Percentiles rank a stretch among this genome's conserved stretches.
phyloP scores from a whole-genome alignment of 2,797 vertebrate species.

The Aphelocoma californica region DNA sequence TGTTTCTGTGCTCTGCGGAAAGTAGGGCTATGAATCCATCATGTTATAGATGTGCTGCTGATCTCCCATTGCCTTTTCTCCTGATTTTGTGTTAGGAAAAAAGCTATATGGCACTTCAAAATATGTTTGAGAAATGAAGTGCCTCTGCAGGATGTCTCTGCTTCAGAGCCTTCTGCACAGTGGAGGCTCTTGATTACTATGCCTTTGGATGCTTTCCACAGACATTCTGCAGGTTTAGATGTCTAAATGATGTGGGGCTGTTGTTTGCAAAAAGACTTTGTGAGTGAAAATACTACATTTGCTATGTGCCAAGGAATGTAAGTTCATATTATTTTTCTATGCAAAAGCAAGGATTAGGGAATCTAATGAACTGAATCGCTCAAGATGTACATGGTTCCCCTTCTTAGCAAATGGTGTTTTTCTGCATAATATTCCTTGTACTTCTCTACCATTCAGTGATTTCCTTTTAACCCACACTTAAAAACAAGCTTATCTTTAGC shows the following conservation, averaged over 20 bases:
- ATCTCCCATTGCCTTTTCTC: neutral
- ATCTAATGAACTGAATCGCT: neutral
- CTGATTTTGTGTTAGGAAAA: neutral
- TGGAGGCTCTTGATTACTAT: neutral
- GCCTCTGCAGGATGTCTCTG: slow-evolving; percentile 3
- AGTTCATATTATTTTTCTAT: neutral
- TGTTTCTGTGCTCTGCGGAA: neutral
- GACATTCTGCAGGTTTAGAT: neutral
- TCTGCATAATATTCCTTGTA: neutral
- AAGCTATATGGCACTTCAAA: neutral
- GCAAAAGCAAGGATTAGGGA: neutral
- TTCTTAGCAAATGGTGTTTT: neutral
- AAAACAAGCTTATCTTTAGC: slow-evolving; percentile 10
- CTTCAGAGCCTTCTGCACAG: neutral
- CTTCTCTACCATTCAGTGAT: neutral
- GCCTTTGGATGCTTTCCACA: slow-evolving; percentile 17
- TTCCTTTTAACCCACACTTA: neutral
- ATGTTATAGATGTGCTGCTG: neutral
- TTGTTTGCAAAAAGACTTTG: neutral
- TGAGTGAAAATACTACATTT: neutral
- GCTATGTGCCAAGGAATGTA: neutral
- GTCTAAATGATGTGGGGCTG: neutral
- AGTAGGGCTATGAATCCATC: neutral
- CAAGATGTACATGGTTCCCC: neutral
- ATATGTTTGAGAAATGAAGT: slow-evolving; percentile 10